A percentile compares a stretch with the other conserved stretches of the same genome.
These are phyloP conservation scores for Passer montanus DNA, from an alignment of 2,113 vertebrate species.

Conservation along the genomic window DNA sequence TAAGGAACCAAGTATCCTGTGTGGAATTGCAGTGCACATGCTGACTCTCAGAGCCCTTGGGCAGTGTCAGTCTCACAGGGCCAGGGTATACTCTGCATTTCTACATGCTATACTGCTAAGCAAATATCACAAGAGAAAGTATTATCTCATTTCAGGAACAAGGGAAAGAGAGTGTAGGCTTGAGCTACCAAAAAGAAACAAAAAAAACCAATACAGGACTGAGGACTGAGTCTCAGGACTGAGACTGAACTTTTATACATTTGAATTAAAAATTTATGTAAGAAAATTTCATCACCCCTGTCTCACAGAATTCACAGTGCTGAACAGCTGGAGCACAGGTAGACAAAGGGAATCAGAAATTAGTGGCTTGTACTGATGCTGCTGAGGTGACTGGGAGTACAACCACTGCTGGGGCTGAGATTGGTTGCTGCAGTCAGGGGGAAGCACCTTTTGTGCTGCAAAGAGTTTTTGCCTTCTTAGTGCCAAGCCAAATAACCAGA, in stretches of 20 bases:
- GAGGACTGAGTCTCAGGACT: neutral
- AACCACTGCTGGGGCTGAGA: fast-evolving
- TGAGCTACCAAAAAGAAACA: neutral
- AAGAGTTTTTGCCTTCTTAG: neutral
- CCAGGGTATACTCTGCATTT: neutral
- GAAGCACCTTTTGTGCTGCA: neutral
- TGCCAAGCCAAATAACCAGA: neutral
- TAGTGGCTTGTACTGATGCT: fast-evolving
- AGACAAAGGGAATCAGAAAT: neutral
- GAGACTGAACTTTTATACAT: neutral
- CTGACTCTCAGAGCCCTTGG: neutral
- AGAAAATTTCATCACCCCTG: neutral
- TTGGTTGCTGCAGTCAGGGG: neutral
- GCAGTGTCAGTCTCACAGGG: neutral
- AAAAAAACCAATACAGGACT: no score
- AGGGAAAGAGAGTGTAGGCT: neutral
- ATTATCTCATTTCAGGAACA: neutral
- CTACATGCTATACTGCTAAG: neutral
- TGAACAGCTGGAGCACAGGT: neutral
- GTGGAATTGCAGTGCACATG: neutral
- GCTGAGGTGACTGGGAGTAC: neutral
- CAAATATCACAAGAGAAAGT: neutral
- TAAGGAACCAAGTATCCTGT: neutral
- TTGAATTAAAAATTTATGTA: neutral
- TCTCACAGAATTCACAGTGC: neutral